Conservation (phyloP, 1,140 invertebrate genomes). For the Cheumatopsyche charites region DNA sequence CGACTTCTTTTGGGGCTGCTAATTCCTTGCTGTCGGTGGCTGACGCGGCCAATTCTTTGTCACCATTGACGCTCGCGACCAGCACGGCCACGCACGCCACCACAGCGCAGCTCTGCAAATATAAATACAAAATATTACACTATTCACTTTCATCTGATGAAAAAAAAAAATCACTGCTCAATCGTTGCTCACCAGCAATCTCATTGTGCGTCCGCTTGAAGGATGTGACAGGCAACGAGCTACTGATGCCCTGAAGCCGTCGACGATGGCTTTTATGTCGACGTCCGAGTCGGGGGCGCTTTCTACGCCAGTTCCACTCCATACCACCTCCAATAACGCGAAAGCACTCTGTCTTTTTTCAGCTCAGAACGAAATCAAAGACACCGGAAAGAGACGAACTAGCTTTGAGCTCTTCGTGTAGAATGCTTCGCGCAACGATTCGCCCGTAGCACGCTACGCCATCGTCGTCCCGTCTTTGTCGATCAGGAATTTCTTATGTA, state of each 20-base stretch:
- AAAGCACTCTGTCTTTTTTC: conserved; percentile 22
- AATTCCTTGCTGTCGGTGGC: conserved; percentile 57
- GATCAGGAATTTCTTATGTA: conserved; percentile 32
- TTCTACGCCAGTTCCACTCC: conserved; percentile 18
- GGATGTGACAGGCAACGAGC: conserved; percentile 45
- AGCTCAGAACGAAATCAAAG: background rate
- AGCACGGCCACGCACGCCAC: conserved; percentile 61
- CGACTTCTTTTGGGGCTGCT: conserved; percentile 53
- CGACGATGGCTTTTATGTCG: conserved; percentile 39
- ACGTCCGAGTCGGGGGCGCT: conserved; percentile 33
- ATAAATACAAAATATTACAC: background rate
- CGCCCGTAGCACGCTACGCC: conserved; percentile 7
- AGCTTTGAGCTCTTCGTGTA: background rate
- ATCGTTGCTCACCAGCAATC: conserved; percentile 46
- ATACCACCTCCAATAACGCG: conserved; percentile 28
- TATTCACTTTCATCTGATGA: background rate
- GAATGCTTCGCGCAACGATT: background rate
- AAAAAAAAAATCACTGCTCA: background rate
- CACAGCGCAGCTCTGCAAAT: conserved; percentile 58
- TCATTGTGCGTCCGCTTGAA: conserved; percentile 47
- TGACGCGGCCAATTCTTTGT: conserved; percentile 58
- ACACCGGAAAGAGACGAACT: conserved; percentile 40
- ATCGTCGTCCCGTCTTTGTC: conserved; percentile 11
- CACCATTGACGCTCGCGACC: conserved; percentile 62
- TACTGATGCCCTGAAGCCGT: conserved; percentile 42